Base-by-base conservation (phyloP, 2,888 invertebrate species). In the Agriotes lineatus region DNA sequence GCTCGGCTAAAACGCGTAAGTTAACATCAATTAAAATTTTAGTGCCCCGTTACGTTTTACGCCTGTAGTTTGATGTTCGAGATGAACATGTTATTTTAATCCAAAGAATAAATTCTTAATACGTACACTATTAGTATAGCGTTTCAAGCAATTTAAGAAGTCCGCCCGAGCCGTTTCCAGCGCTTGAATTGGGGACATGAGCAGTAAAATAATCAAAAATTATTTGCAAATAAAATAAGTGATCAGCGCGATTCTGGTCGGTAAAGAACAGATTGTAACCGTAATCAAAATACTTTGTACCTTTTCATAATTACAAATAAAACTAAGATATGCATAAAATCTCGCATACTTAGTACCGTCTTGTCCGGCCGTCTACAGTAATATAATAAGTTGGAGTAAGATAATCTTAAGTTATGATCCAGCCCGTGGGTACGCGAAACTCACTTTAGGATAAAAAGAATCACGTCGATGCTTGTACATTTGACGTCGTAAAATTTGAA, bases 351-450 rank as follows among this genome's bases (percentile, higher is more conserved):
- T 58, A 58, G 25, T 39, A 44, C 39, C 52, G 58, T 42, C 42
- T 58, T 58, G 58, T 35, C 42, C 59, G 22, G 37, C 37, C 59
- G 50, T 58, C 57, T 52, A 30, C 50, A 64, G 58, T 52, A 58
- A 58, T 58, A 58, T 58, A 42, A 58, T 58, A 66, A 59, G 39
- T 44, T 50, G 50, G 42, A 35, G 48, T 59, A 58, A 66, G 66
- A 66, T 66, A 66, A 66, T 66, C 66, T 44, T 66, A 66, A 66
- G 66, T 66, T 66, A 66, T 59, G 66, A 52, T 37, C 39, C 66
- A 20, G 59, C 58, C 66, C 59, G 66, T 66, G 66, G 66, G 66
- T 66, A 66, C 58, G 58, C 39, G 50, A 66, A 66, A 59, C 58
- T 59, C 33, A 64, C 45, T 59, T 66, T 66, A 42, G 59, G 59